Evolutionary conservation across 2,888 invertebrate genomes (phyloP), one percentile per base, ranked within the genome.

Genomic region (Yponomeuta evonymella): DNA sequence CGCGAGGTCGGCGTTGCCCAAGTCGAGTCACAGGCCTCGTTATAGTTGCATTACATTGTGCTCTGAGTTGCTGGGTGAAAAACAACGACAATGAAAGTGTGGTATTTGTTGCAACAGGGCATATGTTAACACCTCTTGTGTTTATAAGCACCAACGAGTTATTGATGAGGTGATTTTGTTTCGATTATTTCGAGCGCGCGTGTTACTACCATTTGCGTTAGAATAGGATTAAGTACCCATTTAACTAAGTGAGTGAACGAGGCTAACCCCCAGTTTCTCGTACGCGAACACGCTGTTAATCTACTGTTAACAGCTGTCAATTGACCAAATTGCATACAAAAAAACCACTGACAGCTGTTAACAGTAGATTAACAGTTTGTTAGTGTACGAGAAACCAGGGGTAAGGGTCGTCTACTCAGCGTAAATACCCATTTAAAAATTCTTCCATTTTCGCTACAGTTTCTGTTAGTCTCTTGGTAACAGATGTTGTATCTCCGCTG

Each of bases 61-160:
- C 65, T 29, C 65, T 36, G 36, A 4, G 33, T 33, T 33, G 30
- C 11, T 9, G 63, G 12, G 33, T 48, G n/a, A 70, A 70, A 70
- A 70, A 70, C 5, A 62, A 63, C 63, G n/a, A 70, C 70, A 70
- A 70, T 70, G 64, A 48, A 11, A 30, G 48, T 67, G 10, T 5
- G 29, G 48, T 51, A 51, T 30, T 63, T 70, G 62, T 63, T 63
- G 63, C 63, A 63, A 69, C 62, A 51, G 29, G 70, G 4, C 33
- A 36, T 36, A n/a, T 62, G 63, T 70, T 62, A 58, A 62, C 67
- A 69, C 69, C 12, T 23, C 29, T 51, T 48, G 69, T 69, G 29
- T 29, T 65, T 65, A 65, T 65, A 65, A 65, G 33, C 29, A 12
- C 33, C 30, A 11, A 29, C 33, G 65, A 65, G 65, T 29, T 65